Evolutionary conservation across 2,113 vertebrate genomes (phyloP).

Genomic region (Rhinolophus sinicus): DNA sequence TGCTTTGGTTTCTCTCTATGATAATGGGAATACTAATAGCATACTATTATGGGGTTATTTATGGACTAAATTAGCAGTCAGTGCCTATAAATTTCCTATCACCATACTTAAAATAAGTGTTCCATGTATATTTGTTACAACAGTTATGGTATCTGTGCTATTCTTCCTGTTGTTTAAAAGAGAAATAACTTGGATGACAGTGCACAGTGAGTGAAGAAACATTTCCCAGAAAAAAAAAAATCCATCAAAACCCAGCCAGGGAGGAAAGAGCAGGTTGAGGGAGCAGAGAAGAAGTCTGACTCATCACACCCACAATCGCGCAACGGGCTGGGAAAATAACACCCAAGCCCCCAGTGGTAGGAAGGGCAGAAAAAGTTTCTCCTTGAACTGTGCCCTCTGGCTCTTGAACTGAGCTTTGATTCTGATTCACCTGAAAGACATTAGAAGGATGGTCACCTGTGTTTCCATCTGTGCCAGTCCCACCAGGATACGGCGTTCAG

Average conservation of each 20-base stretch:
- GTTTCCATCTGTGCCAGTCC: neutral
- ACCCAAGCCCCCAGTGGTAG: neutral
- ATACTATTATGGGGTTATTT: neutral
- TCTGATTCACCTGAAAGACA: neutral
- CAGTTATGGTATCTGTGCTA: neutral
- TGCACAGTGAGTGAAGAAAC: neutral
- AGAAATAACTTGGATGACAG: neutral
- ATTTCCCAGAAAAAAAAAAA: slow-evolving; percentile 35
- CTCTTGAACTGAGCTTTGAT: neutral
- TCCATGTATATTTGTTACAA: neutral
- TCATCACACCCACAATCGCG: slow-evolving; percentile 39
- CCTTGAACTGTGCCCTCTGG: neutral
- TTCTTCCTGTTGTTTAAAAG: neutral
- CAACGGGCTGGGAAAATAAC: slow-evolving; percentile 18
- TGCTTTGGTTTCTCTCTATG: neutral
- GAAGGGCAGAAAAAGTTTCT: neutral
- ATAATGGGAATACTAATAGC: neutral
- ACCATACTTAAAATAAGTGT: neutral
- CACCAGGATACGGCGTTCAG: neutral
- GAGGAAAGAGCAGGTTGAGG: slow-evolving; percentile 20
- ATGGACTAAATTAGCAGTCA: neutral
- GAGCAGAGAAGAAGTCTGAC: slow-evolving; percentile 36
- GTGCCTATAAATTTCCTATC: neutral
- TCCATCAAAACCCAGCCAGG: slow-evolving; percentile 56
- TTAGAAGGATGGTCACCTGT: neutral